Percentiles rank a stretch among this genome's conserved stretches.
These are phyloP conservation scores for Falco concolor DNA, from an alignment of 2,797 vertebrate species.

Conservation along the genomic window DNA sequence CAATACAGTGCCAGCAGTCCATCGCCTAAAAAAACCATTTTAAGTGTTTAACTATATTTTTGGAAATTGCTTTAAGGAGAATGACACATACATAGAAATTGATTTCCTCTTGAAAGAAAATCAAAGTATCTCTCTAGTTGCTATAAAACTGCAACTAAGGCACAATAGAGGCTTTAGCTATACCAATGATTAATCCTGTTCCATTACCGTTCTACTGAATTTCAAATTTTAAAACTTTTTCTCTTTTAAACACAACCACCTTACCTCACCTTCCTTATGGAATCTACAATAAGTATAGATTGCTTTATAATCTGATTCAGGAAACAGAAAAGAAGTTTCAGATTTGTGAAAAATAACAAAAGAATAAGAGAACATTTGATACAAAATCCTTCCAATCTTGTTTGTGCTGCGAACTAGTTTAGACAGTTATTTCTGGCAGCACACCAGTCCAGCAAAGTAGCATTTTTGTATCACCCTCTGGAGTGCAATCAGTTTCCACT, in stretches of 20 bases:
- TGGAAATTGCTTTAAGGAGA: neutral
- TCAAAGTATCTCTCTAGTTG: neutral
- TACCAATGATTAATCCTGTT: neutral
- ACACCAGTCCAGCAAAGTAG: neutral
- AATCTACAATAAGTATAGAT: neutral
- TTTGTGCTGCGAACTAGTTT: neutral
- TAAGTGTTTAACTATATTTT: neutral
- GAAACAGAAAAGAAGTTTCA: neutral
- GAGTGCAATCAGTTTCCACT: neutral
- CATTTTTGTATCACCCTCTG: neutral
- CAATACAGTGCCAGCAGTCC: neutral
- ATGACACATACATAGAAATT: neutral
- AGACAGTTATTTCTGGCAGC: neutral
- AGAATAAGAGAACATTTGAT: neutral
- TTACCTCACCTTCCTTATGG: neutral
- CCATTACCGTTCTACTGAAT: neutral
- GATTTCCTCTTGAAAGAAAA: neutral
- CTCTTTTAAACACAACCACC: neutral
- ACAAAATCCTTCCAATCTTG: neutral
- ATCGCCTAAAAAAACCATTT: neutral
- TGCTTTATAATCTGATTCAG: neutral
- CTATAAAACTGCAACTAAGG: neutral
- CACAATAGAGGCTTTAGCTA: neutral
- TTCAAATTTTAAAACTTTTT: neutral
- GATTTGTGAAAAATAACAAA: neutral